Evolutionary conservation across 2,113 vertebrate genomes (phyloP), one percentile per base, ranked within the genome.

Genomic region (Ctenodactylus gundi): DNA sequence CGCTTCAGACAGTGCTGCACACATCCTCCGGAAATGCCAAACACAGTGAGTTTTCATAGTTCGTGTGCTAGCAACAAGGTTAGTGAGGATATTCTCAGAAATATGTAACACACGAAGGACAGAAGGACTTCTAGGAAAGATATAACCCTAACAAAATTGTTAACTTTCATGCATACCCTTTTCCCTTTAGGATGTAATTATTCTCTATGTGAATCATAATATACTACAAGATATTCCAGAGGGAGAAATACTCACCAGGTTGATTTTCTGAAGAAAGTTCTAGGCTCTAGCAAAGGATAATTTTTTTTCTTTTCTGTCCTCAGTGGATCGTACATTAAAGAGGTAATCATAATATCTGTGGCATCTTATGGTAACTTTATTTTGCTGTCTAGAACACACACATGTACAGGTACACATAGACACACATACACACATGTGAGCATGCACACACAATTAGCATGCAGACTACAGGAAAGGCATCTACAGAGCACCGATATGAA

Each of bases 1-100:
- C 12, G 23, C 53, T 21, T 64, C 60, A 62, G 64, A 27, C 12
- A 51, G 41, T 77, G 41, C 53, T 53, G 11, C 82, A 41, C 18
- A 78, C 6, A 23, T 70, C 6, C 41, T 60, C 60, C 34, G 29
- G 49, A 81, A 34, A 7, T 29, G 46, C 9, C 29, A 64, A 88
- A 12, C 20, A 55, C 25, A 60, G 55, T 27, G 27, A 90, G 25
- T 20, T 80, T 83, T 95, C 21, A 51, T 44, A 88, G 58, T 31
- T 86, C 23, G 85, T 44, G 68, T 94, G 44, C 27, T 53, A 75
- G 44, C 57, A 88, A 29, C 62, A 70, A 91, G 29, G 27, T 85
- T 76, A 92, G 27, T 82, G 13, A 27, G 57, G 94, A 72, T 14
- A 75, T 86, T 91, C 85, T 90, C 78, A 93, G 82, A 94, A 93